Base-by-base conservation (phyloP, 2,888 invertebrate species). In the Tipula helvola region DNA sequence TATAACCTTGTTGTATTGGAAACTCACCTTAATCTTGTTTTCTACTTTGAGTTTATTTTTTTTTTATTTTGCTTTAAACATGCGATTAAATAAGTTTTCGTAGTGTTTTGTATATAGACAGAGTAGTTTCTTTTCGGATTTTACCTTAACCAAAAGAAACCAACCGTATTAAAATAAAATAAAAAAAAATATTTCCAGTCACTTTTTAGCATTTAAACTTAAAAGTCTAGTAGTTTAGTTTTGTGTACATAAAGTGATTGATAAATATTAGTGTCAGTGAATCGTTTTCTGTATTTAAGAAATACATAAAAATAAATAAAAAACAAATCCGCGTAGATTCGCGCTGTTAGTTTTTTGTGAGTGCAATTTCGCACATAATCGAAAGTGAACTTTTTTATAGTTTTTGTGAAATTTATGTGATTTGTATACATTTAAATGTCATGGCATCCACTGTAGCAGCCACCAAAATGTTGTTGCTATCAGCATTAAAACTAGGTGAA, bases 401-500 rank as follows among this genome's bases (percentile, higher is more conserved):
- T 71, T 18, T 28, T 71, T 71, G 71, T 71, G 71, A 71, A 71
- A 71, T 71, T 28, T 10, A 28, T 71, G n/a, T 52, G 52, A 13
- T 52, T 52, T 52, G 52, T 52, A 52, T 8, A n/a, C 3, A 28
- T 28, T 28, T 18, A 71, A 71, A 71, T 71, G 71, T 71, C 71
- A 71, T 71, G 71, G 18, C 71, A 71, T 71, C 71, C 71, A 71
- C 71, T 12, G 71, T 71, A 10, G 71, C 71, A 85, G 41, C 36
- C 84, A 85, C 16, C 16, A 87, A 86, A 87, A 91, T 91, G 91
- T 91, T 91, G 91, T 90, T 91, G 88, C 89, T 91, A 89, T 91
- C 91, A 88, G 91, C 91, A 88, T 89, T 91, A 88, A 91, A 91
- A 90, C 89, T 91, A 90, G 91, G 91, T 91, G n/a, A n/a, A 91